phyloP scores from a whole-genome alignment of 2,888 invertebrate species.

The Ecdyonurus torrentis region DNA sequence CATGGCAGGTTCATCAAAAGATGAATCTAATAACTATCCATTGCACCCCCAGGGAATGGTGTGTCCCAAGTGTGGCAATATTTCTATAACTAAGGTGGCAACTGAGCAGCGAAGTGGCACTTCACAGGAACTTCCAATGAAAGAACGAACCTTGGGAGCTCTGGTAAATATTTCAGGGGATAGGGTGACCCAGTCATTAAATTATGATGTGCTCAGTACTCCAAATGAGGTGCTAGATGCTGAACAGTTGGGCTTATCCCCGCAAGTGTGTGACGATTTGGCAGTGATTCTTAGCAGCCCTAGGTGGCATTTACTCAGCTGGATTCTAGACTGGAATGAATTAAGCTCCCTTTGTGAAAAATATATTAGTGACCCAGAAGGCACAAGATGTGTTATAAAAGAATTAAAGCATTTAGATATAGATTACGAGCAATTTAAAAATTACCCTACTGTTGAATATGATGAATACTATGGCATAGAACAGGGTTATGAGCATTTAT shows the following conservation, averaged over 20 bases:
- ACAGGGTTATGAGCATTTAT: conserved; percentile 36
- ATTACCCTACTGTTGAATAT: conserved; percentile 38
- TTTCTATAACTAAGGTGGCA: conserved; percentile 15
- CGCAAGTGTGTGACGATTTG: conserved; percentile 50
- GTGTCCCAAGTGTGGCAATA: conserved; percentile 21
- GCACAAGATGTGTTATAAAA: conserved; percentile 37
- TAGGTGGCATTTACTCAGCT: conserved; percentile 50
- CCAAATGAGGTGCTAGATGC: conserved; percentile 37
- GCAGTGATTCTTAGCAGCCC: conserved; percentile 52
- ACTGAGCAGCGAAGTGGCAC: conserved; percentile 7
- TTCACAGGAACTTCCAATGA: neutral
- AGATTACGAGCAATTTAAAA: conserved; percentile 48
- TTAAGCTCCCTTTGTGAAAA: conserved; percentile 36
- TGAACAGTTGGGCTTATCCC: conserved; percentile 44
- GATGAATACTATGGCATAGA: conserved; percentile 41
- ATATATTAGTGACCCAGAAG: conserved; percentile 27
- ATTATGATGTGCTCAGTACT: conserved; percentile 21
- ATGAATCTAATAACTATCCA: neutral
- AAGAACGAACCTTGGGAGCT: conserved; percentile 3
- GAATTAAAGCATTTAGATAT: conserved; percentile 56
- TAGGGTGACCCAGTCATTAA: conserved; percentile 26
- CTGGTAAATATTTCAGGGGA: conserved; percentile 7
- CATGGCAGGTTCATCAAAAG: neutral
- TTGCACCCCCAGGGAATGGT: conserved; percentile 14
- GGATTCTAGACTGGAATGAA: conserved; percentile 45